phyloP scores from a whole-genome alignment of 2,797 vertebrate species.

The Pampus argenteus region DNA sequence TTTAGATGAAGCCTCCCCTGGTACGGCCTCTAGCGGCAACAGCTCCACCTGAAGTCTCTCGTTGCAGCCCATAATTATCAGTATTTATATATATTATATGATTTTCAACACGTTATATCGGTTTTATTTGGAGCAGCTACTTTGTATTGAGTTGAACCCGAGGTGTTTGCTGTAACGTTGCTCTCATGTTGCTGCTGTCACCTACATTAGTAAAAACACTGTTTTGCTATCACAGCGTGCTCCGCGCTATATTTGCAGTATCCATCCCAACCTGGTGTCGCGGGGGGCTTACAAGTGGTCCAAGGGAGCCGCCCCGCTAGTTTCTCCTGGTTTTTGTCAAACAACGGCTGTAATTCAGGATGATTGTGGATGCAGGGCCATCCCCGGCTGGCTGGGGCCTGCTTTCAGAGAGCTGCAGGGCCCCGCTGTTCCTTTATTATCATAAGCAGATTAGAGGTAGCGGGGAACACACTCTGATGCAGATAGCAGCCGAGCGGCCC shows the following conservation, averaged over 20 bases:
- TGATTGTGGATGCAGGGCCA: slow-evolving; percentile 97
- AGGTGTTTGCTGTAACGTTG: no score
- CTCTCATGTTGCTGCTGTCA: no score
- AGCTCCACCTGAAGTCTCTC: slow-evolving; percentile 35
- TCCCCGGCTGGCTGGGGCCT: slow-evolving; percentile 92
- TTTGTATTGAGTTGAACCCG: no score
- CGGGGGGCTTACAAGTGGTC: slow-evolving; percentile 82
- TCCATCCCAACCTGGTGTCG: slow-evolving; percentile 57
- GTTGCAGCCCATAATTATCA: not conserved
- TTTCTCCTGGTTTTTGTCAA: slow-evolving; percentile 89
- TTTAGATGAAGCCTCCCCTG: slow-evolving; percentile 47
- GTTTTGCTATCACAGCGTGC: slow-evolving; percentile 44
- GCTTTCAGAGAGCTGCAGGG: slow-evolving; percentile 92
- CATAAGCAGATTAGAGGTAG: slow-evolving; percentile 99
- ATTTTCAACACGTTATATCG: no score
- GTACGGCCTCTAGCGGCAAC: slow-evolving; percentile 84
- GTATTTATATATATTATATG: no score
- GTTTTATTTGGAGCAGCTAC: no score
- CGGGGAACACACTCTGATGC: slow-evolving; percentile 95
- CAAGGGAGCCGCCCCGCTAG: slow-evolving; percentile 88
- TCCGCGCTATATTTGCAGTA: slow-evolving; percentile 51
- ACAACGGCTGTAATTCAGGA: slow-evolving; percentile 84
- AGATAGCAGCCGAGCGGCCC: slow-evolving; percentile 93
- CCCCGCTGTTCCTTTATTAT: slow-evolving; percentile 98
- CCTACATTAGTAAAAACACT: slow-evolving; percentile 40